Conservation (phyloP, 2,888 invertebrate genomes). For the Candidula unifasciata region DNA sequence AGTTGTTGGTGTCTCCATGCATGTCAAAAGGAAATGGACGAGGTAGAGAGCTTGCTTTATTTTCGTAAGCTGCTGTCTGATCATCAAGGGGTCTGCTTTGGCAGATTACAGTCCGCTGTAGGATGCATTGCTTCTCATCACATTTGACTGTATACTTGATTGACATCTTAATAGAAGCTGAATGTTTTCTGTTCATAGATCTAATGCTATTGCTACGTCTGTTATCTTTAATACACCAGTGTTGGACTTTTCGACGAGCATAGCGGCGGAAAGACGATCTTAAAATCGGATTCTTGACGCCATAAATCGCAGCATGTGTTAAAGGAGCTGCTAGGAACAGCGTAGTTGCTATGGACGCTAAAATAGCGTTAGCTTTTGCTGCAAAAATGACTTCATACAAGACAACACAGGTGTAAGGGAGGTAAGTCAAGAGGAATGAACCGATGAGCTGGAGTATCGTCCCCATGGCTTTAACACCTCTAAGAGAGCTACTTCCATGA, state of each 20-base stretch:
- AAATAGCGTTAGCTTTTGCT: conserved; percentile 56
- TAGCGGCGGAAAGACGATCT: conserved; percentile 69
- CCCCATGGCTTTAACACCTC: conserved; percentile 71
- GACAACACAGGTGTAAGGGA: conserved; percentile 67
- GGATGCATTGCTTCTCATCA: conserved; percentile 51
- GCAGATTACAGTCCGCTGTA: conserved; percentile 53
- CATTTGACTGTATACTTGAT: conserved; percentile 40
- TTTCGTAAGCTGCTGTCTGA: neutral
- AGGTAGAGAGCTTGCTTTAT: conserved; percentile 50
- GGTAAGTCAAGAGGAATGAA: conserved; percentile 68
- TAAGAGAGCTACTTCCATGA: conserved; percentile 59
- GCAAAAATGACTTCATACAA: conserved; percentile 56
- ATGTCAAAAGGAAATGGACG: conserved; percentile 61
- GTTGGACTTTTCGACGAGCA: conserved; percentile 62
- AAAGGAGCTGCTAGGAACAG: conserved; percentile 69
- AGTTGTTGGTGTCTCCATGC: conserved; percentile 7
- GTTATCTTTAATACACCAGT: conserved; percentile 64
- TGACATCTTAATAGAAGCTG: conserved; percentile 6
- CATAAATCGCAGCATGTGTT: conserved; percentile 69
- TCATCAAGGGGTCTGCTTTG: conserved; percentile 41
- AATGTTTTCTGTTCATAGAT: conserved; percentile 6
- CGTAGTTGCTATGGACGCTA: conserved; percentile 65
- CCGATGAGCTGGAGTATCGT: conserved; percentile 72
- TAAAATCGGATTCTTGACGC: conserved; percentile 69
- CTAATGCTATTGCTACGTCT: conserved; percentile 65